phyloP scores from a whole-genome alignment of 2,888 invertebrate species.

The Drosophila bunnanda region DNA sequence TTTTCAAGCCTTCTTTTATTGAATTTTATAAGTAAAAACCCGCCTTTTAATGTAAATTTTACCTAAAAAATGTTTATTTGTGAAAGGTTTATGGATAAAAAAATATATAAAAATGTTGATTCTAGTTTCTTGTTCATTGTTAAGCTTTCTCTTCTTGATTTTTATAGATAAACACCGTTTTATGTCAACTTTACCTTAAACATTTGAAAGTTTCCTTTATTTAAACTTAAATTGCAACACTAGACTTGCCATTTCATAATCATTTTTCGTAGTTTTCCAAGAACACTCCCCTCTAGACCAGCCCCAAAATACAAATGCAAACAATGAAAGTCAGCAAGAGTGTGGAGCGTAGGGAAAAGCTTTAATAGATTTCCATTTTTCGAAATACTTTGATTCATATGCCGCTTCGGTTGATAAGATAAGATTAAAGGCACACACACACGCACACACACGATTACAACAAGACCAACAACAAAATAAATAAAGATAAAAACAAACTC shows the following conservation, averaged over 20 bases:
- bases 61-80: too few species aligned
- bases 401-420: conserved; percentile 58
- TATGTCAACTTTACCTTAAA: background rate
- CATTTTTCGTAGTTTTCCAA: background rate
- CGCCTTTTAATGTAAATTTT: too few species aligned
- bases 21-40: too few species aligned
- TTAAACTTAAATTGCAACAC: conserved; percentile 16
- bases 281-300: background rate
- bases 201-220: background rate
- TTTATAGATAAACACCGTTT: background rate
- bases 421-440: conserved; percentile 49
- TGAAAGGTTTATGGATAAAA: too few species aligned
- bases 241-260: background rate
- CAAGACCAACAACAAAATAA: conserved; percentile 22
- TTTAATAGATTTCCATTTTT: conserved; percentile 34
- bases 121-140: background rate
- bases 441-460: conserved; percentile 12
- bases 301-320: background rate
- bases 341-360: conserved; percentile 1
- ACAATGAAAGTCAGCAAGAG: conserved; percentile 1
- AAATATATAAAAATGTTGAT: background rate
- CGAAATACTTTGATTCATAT: conserved; percentile 47
- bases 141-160: background rate
- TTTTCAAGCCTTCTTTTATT: too few species aligned
- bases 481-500: conserved; percentile 27